Percentiles rank a stretch among this genome's conserved stretches.
These are phyloP conservation scores for Andinoacara biseriatus DNA, from an alignment of 2,113 vertebrate species.

Conservation along the genomic window DNA sequence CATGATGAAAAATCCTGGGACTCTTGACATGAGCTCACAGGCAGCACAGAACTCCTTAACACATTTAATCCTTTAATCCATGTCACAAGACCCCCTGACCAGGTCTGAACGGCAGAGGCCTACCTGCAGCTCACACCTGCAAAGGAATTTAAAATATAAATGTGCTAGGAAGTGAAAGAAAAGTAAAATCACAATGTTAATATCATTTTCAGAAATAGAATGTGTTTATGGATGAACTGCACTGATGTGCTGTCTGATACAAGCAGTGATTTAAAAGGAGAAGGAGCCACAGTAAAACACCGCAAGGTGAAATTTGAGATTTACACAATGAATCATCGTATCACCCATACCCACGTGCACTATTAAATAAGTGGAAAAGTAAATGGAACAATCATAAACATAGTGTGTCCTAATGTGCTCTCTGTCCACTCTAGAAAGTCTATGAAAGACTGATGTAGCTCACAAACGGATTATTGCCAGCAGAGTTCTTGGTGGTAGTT, in stretches of 20 bases:
- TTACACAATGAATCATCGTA: neutral
- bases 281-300: neutral
- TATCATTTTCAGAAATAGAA: neutral
- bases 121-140: neutral
- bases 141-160: neutral
- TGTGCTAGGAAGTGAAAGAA: neutral
- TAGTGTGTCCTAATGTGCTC: neutral
- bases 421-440: constrained; percentile 15
- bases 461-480: neutral
- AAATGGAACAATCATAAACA: constrained; percentile 10
- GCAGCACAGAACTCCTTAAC: neutral
- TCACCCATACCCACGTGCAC: neutral
- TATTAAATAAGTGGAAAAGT: neutral
- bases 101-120: neutral
- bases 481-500: constrained; percentile 9
- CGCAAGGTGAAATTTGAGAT: neutral
- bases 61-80: constrained; percentile 8
- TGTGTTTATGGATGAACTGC: neutral
- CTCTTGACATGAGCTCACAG: constrained; percentile 3
- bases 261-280: neutral
- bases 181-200: no score
- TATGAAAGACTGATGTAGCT: constrained; percentile 1
- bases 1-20: neutral
- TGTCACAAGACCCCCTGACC: constrained; percentile 15
- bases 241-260: neutral